These are phyloP conservation scores for Dioctria rufipes DNA, from an alignment of 2,888 invertebrate species.

Conservation along the genomic window DNA sequence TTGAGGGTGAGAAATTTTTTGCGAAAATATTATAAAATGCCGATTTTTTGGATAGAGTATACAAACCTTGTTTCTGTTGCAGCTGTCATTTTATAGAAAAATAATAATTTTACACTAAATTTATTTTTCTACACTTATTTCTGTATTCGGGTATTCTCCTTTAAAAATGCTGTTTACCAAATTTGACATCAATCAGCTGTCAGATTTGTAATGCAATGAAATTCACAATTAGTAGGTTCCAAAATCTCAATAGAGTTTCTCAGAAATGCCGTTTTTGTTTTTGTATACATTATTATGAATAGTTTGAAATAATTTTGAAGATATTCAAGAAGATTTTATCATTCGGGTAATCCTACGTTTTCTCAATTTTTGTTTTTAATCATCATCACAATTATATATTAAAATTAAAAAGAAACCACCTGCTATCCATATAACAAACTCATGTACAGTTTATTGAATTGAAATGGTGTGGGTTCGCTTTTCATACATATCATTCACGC, in stretches of 20 bases:
- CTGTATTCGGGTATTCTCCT: not conserved
- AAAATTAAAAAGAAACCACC: conserved; percentile 1
- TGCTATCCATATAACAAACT: conserved; percentile 12
- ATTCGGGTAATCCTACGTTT: too few relatives aligned
- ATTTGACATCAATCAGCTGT: conserved; percentile 27
- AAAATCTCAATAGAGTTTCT: too few relatives aligned
- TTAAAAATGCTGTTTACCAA: conserved; percentile 23
- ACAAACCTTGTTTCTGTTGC: conserved; percentile 46
- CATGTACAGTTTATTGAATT: not conserved
- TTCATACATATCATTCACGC: not conserved
- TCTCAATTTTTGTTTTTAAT: too few relatives aligned
- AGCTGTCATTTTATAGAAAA: conserved; percentile 37
- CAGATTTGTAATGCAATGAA: not conserved
- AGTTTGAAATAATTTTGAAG: too few relatives aligned
- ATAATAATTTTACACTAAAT: not conserved
- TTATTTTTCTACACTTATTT: too few relatives aligned
- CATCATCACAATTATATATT: too few relatives aligned
- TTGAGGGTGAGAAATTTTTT: conserved; percentile 57
- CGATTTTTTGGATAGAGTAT: not conserved
- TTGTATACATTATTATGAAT: too few relatives aligned
- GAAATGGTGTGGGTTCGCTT: not conserved
- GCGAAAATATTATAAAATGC: not conserved
- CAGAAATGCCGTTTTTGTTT: too few relatives aligned
- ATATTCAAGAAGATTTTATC: too few relatives aligned
- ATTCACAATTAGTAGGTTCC: not conserved